Base-by-base conservation (phyloP, 2,113 vertebrate genomes). In the Perca schrenkii region DNA sequence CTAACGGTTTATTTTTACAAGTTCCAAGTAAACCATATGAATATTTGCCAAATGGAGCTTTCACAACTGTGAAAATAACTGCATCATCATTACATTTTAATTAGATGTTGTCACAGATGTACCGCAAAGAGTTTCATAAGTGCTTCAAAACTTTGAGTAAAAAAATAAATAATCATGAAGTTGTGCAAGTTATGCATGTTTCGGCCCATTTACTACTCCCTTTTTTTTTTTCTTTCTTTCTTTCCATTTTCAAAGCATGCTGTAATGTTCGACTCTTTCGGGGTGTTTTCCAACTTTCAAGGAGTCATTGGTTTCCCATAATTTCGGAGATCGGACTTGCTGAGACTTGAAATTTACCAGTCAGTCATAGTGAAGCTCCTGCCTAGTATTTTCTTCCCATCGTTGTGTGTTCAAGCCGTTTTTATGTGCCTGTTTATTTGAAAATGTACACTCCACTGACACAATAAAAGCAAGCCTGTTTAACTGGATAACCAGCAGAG, bases 21-120 rank as follows among this genome's bases (percentile, higher is more conserved):
- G 13, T 53, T 25, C 25, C 40, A 47, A 31, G 13, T 22, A 17
- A 31, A 52, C 8, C 1, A 1, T 21, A 11, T 19, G 57, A 69
- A 54, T 57, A 65, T 77, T 80, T 80, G 12, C 47, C 60, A 52
- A 11, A 11, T 6, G 19, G 22, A 52, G 54, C 16, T 68, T 72
- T 47, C 17, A 76, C 21, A 17, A 19, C 46, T n/a, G 61, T 72
- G 3, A 65, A 47, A 73, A 52, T 43, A 21, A 34, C 67, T 16
- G 49, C 40, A 15, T 5, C 36, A 19, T 54, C 10, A 25, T 62
- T 21, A 22, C 31, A 11, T 54, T 74, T 70, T 53, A 28, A 62
- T 71, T 6, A 13, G 6, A 31, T 12, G 1, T 6, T 31, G 3
- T 54, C 19, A n/a, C 22, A 58, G 43, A 36, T 22, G 16, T 28